Percentiles rank a stretch among this genome's conserved stretches.
These are phyloP conservation scores for Hoplodrina ambigua DNA, from an alignment of 2,888 invertebrate species.

Conservation along the genomic window DNA sequence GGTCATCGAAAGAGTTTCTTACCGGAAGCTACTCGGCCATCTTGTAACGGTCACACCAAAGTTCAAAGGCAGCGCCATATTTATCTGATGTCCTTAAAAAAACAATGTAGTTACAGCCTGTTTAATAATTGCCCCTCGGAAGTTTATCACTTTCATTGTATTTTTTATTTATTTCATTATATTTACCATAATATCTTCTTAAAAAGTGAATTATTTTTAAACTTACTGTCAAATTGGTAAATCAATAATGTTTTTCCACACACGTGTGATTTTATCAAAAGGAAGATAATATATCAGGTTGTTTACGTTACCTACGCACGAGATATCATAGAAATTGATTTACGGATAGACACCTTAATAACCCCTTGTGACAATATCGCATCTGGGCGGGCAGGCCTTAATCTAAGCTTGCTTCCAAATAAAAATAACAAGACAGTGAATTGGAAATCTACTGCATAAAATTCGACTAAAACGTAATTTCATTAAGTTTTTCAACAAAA, in stretches of 20 bases:
- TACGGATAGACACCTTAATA: too few relatives aligned
- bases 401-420: too few relatives aligned
- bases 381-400: too few relatives aligned
- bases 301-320: too few relatives aligned
- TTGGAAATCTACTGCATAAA: too few relatives aligned
- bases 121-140: background rate
- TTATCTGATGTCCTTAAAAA: conserved; percentile 9
- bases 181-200: background rate
- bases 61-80: conserved; percentile 32
- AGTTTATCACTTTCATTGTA: background rate
- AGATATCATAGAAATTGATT: too few relatives aligned
- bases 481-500: too few relatives aligned
- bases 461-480: too few relatives aligned
- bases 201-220: background rate
- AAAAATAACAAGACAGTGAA: too few relatives aligned
- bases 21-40: conserved; percentile 12
- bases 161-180: background rate
- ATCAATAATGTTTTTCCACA: background rate
- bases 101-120: conserved; percentile 4
- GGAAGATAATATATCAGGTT: too few relatives aligned
- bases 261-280: too few relatives aligned
- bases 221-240: background rate
- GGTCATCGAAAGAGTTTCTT: conserved; percentile 5
- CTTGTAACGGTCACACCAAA: conserved; percentile 1
- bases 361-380: too few relatives aligned